Evolutionary conservation across 1,140 invertebrate genomes (phyloP).

Genomic region (Lordiphosa mommai): DNA sequence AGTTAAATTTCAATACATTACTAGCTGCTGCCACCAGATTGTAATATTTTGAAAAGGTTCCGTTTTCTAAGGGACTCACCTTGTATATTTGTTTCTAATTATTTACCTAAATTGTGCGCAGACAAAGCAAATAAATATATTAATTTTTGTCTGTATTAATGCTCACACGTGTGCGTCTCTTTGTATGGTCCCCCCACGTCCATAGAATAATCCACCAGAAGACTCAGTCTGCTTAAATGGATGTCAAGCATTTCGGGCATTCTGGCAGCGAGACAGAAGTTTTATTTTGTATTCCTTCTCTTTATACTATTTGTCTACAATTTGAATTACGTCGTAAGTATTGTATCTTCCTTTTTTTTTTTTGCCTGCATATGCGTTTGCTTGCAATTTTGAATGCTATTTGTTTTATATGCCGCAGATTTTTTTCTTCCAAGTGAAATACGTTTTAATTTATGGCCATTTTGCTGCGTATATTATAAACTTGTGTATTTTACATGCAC

Average conservation of each 20-base stretch:
- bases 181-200: too few relatives aligned
- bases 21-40: too few relatives aligned
- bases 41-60: too few relatives aligned
- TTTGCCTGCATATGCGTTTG: constrained; percentile 41
- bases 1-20: too few relatives aligned
- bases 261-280: constrained; percentile 34
- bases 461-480: constrained; percentile 58
- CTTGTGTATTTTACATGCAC: constrained; percentile 66
- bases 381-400: constrained; percentile 67
- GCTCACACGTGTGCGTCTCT: too few relatives aligned
- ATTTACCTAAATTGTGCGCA: too few relatives aligned
- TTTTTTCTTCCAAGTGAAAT: constrained; percentile 77
- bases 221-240: constrained; percentile 52
- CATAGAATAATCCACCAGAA: constrained; percentile 17
- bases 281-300: constrained; percentile 3
- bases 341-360: constrained; percentile 20
- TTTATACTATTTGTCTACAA: constrained; percentile 60
- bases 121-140: too few relatives aligned
- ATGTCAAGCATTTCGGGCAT: constrained; percentile 40
- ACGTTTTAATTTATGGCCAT: constrained; percentile 70
- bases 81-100: too few relatives aligned
- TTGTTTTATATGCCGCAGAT: constrained; percentile 66
- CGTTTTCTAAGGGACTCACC: too few relatives aligned
- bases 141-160: too few relatives aligned
- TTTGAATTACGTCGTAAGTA: constrained; percentile 59